phyloP scores from a whole-genome alignment of 2,113 vertebrate genomes.

The Eudyptes chrysolophus region DNA sequence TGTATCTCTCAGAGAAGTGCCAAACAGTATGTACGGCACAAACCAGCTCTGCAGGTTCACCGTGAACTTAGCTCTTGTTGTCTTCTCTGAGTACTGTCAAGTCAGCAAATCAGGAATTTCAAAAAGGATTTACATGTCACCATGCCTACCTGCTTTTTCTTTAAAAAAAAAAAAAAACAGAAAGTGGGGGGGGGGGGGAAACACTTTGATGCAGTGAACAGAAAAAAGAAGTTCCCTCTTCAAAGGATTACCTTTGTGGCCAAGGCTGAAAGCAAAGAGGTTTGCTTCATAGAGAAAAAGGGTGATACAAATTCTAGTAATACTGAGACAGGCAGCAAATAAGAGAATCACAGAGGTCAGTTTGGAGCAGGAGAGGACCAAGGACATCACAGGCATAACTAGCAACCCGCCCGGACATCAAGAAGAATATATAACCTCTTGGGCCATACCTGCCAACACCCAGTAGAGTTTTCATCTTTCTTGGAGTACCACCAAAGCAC shows the following conservation, averaged over 20 bases:
- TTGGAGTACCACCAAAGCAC: neutral
- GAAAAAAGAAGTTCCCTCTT: neutral
- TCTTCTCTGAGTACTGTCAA: neutral
- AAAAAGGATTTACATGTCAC: neutral
- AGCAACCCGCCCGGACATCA: neutral
- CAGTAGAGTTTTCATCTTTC: neutral
- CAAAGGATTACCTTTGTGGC: neutral
- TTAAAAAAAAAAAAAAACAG: neutral
- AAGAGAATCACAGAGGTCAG: neutral
- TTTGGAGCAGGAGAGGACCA: accelerated
- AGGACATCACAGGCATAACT: neutral
- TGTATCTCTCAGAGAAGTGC: neutral
- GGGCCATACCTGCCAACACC: neutral
- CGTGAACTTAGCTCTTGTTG: neutral
- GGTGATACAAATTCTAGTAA: neutral
- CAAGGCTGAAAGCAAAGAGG: neutral
- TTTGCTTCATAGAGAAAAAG: neutral
- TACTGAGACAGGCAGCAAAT: neutral
- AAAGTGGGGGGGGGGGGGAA: neutral
- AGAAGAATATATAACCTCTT: neutral
- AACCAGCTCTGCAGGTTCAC: neutral
- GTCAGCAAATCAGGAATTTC: neutral
- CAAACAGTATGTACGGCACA: neutral
- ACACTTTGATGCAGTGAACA: neutral
- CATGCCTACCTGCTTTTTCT: neutral